phyloP scores from a whole-genome alignment of 2,888 invertebrate genomes.

The Philopedon plagiatum region DNA sequence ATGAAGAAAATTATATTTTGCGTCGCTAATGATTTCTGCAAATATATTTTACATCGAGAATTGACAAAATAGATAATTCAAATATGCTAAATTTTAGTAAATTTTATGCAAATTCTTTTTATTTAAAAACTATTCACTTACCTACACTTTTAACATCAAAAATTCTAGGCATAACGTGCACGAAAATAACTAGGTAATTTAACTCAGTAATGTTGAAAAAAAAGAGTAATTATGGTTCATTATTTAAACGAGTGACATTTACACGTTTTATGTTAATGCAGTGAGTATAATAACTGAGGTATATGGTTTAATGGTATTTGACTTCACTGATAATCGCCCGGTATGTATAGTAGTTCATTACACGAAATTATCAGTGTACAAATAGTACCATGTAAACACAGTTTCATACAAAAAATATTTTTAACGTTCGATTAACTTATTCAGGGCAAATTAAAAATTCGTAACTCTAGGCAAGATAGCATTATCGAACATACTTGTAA shows the following conservation, averaged over 20 bases:
- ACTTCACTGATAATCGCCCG: too few relatives aligned
- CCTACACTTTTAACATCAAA: background rate
- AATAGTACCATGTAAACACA: background rate
- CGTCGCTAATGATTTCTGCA: background rate
- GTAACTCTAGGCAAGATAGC: constrained; percentile 10
- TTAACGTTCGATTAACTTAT: background rate
- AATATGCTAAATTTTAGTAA: background rate
- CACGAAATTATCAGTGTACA: too few relatives aligned
- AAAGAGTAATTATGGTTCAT: background rate
- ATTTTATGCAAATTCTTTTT: background rate
- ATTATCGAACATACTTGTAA: background rate
- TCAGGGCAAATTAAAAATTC: background rate
- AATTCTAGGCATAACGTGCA: background rate
- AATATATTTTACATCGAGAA: background rate
- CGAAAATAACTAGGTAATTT: background rate
- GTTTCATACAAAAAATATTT: background rate
- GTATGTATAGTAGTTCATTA: too few relatives aligned
- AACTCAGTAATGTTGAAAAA: background rate
- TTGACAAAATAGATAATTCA: background rate
- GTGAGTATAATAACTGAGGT: background rate
- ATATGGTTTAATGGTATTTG: background rate
- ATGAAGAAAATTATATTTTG: background rate
- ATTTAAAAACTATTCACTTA: background rate
- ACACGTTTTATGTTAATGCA: background rate
- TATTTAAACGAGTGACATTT: background rate